These are phyloP conservation scores for rat (Rattus norvegicus) DNA, from an alignment of 2,113 vertebrate species.

Conservation along the genomic window GRCr8 NC_086024.1:99917001-99917500, in stretches of 20 bases:
- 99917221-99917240: background rate
- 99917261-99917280: background rate
- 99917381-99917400: constrained; percentile 12
- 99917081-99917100: background rate
- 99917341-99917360: background rate
- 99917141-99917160: background rate
- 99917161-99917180: background rate
- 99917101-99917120: background rate
- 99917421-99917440: constrained; percentile 31
- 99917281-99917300: background rate
- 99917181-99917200: background rate
- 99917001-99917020: background rate
- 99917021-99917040: background rate
- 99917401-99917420: background rate
- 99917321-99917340: background rate
- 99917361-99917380: background rate
- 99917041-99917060: background rate
- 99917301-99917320: background rate
- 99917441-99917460: background rate
- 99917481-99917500: background rate
- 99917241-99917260: background rate
- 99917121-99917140: background rate
- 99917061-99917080: background rate
- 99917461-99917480: background rate
- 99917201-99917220: background rate